Conservation (phyloP, 2,113 vertebrate genomes). For the Felis chaus region DNA sequence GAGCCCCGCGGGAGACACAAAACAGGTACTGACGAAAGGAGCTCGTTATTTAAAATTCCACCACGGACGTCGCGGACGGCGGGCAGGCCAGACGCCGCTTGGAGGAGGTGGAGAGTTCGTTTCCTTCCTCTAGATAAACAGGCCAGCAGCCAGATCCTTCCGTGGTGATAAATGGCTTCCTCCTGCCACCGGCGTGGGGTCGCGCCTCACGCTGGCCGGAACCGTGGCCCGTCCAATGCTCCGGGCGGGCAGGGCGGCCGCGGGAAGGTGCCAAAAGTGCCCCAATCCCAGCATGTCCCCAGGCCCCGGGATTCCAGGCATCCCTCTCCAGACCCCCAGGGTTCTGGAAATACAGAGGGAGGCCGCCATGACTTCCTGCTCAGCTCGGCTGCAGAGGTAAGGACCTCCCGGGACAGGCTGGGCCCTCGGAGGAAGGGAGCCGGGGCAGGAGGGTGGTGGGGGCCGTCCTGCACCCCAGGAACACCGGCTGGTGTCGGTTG, state of each 20-base stretch:
- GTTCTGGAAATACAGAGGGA: constrained; percentile 66
- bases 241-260: constrained; percentile 61
- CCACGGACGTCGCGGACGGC: constrained; percentile 66
- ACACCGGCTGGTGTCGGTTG: background rate
- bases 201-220: constrained; percentile 76
- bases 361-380: constrained; percentile 54
- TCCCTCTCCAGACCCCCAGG: constrained; percentile 12
- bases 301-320: constrained; percentile 8
- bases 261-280: constrained; percentile 28
- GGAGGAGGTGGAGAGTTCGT: constrained; percentile 81
- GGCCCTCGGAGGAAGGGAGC: constrained; percentile 31
- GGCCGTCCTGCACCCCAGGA: too few species aligned
- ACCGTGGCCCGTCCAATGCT: constrained; percentile 78
- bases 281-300: constrained; percentile 46
- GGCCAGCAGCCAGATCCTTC: constrained; percentile 82
- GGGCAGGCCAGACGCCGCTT: constrained; percentile 80
- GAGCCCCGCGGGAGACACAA: constrained; percentile 78
- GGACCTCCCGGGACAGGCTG: background rate
- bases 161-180: constrained; percentile 85
- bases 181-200: constrained; percentile 81
- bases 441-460: background rate
- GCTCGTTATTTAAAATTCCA: constrained; percentile 81
- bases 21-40: constrained; percentile 79
- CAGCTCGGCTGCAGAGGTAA: accelerated
- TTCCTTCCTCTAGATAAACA: constrained; percentile 89